Base-by-base conservation (phyloP, 2,888 invertebrate genomes). In the Diaphora mendica region DNA sequence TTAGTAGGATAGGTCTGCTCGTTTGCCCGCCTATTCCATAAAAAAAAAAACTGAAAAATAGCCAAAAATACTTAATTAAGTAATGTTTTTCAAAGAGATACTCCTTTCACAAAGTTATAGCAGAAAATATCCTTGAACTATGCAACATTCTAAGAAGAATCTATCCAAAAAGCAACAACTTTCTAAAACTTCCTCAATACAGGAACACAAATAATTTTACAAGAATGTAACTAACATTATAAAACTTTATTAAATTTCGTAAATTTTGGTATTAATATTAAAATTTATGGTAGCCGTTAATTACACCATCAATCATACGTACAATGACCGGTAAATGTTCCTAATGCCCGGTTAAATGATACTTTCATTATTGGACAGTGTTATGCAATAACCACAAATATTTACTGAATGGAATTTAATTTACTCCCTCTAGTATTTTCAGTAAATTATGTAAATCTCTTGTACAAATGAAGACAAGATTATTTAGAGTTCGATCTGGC, bases 221-320 rank as follows among this genome's bases (percentile, higher is more conserved):
- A 42, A 64, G 20, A 70, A 70, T 59, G 30, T 26, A 51, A 11
- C 23, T 23, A 68, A 33, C 20, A 42, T 33, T 20, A 20, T 30
- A 51, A 69, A 68, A 55, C 23, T 48, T 62, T 64, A 68, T 65
- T 65, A 66, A 71, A 39, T 72, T 30, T 67, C n/a, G 17, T 70
- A 70, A 64, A 70, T 70, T 8, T 69, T 42, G 66, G 15, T 77
- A 76, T 81, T 84, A 76, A 79, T 69, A 62, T 75, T 73, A 71
- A 78, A 77, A 67, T 76, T 68, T 76, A 80, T 77, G 78, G 74
- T 77, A 73, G 42, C 33, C 70, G 70, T 70, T 84, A 85, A 84
- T 84, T 79, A 79, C 77, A 7, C 72, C 81, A 84, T 84, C 81
- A 80, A 84, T 84, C 84, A 84, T 77, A 59, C 69, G 64, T 70